These are phyloP conservation scores for Menidia beryllina DNA, from an alignment of 2,113 vertebrate genomes.

Conservation along the genomic window DNA sequence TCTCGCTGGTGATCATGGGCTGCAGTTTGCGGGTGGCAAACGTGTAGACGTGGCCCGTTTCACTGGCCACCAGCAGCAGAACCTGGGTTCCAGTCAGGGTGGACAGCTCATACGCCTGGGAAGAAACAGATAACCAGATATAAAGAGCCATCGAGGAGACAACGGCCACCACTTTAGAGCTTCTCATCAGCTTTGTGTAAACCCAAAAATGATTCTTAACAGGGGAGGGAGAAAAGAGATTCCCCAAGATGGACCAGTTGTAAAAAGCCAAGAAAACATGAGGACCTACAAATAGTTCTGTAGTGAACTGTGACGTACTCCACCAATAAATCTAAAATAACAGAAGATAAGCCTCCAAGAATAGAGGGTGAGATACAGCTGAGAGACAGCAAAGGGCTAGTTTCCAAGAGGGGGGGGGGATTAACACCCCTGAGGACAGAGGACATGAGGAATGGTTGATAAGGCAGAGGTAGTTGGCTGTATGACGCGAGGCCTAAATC, in stretches of 20 bases:
- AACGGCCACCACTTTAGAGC: no score
- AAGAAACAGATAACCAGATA: not conserved
- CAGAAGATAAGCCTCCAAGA: constrained; percentile 76
- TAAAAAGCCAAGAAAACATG: constrained; percentile 31
- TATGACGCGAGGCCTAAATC: constrained; percentile 44
- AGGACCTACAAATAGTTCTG: constrained; percentile 53
- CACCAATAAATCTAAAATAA: constrained; percentile 70
- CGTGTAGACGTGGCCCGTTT: constrained; percentile 98
- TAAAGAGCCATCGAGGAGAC: not conserved
- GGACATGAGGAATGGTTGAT: constrained; percentile 14
- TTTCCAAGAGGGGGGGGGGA: constrained; percentile 8
- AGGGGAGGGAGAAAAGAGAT: constrained; percentile 13
- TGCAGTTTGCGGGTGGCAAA: constrained; percentile 98
- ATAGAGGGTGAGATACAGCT: constrained; percentile 68
- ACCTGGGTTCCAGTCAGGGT: constrained; percentile 98
- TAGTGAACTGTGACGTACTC: constrained; percentile 68
- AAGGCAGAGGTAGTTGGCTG: constrained; percentile 28
- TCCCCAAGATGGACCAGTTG: constrained; percentile 30
- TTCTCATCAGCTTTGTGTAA: constrained; percentile 2
- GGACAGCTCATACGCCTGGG: constrained; percentile 95
- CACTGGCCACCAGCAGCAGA: constrained; percentile 95
- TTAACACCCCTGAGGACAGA: constrained; percentile 15
- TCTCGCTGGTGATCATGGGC: constrained; percentile 99
- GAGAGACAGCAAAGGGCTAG: constrained; percentile 46
- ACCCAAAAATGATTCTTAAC: constrained; percentile 13